Evolutionary conservation across 2,888 invertebrate genomes (phyloP).

Genomic region (Elmis aenea): DNA sequence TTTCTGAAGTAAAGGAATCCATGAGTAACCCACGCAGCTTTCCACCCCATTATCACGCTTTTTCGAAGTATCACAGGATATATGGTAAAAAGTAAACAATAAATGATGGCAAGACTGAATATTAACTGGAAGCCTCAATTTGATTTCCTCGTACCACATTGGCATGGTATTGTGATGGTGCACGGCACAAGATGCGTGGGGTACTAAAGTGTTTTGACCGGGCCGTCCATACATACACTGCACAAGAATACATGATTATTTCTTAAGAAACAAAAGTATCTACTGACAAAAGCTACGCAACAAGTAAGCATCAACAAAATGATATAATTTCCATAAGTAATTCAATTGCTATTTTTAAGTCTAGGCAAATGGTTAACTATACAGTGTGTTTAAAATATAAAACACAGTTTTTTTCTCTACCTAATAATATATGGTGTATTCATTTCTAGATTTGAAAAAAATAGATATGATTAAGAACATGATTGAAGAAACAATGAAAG

Average conservation of each 20-base stretch:
- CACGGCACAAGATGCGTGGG: slow-evolving; percentile 71
- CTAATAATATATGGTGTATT: too few relatives aligned
- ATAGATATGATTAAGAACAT: too few relatives aligned
- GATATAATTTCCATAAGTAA: background rate
- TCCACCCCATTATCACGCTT: slow-evolving; percentile 73
- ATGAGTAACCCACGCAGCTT: slow-evolving; percentile 88
- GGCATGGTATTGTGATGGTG: slow-evolving; percentile 88
- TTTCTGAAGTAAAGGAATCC: slow-evolving; percentile 82
- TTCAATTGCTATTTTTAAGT: too few relatives aligned
- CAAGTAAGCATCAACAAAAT: background rate
- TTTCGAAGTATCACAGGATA: slow-evolving; percentile 82
- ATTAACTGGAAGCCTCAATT: slow-evolving; percentile 82
- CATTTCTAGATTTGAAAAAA: too few relatives aligned
- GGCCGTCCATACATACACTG: slow-evolving; percentile 73
- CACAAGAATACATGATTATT: slow-evolving; percentile 27
- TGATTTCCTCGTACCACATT: slow-evolving; percentile 90
- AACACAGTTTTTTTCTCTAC: too few relatives aligned
- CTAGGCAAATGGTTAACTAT: too few relatives aligned
- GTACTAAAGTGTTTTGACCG: slow-evolving; percentile 59
- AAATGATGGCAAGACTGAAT: slow-evolving; percentile 84
- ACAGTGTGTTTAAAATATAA: too few relatives aligned
- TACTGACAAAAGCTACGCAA: too few relatives aligned
- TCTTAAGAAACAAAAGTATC: background rate
- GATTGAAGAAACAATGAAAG: too few relatives aligned
- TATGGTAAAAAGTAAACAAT: slow-evolving; percentile 92